phyloP scores from a whole-genome alignment of 1,140 invertebrate genomes.

The Drosophila seguyi region DNA sequence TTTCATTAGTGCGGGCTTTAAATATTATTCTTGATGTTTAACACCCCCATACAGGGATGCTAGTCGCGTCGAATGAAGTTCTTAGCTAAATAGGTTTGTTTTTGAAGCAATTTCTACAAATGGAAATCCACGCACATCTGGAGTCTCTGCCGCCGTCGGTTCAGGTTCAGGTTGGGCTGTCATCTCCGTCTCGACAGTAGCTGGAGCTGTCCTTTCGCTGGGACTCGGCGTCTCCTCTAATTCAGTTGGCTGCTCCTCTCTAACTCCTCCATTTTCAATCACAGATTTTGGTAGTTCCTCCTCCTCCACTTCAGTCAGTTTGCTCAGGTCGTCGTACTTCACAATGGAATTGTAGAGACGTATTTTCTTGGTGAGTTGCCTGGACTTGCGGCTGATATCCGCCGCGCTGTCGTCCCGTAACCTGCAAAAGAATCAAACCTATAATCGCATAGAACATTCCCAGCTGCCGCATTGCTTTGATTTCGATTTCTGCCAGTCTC shows the following conservation, averaged over 20 bases:
- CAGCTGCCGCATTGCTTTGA: slow-evolving; percentile 17
- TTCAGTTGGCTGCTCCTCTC: background rate
- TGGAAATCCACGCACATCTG: slow-evolving; percentile 76
- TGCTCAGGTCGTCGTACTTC: slow-evolving; percentile 57
- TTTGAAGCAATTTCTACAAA: slow-evolving; percentile 57
- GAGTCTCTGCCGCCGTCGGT: slow-evolving; percentile 9
- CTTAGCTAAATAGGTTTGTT: slow-evolving; percentile 36
- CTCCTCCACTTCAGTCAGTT: slow-evolving; percentile 11
- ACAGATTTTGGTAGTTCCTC: slow-evolving; percentile 17
- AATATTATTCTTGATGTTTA: background rate
- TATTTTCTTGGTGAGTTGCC: slow-evolving; percentile 58
- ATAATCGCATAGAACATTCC: slow-evolving; percentile 12
- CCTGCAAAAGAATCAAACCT: slow-evolving; percentile 56
- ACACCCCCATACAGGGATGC: slow-evolving; percentile 11
- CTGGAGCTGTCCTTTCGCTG: background rate
- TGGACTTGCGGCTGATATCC: slow-evolving; percentile 50
- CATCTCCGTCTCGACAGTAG: background rate
- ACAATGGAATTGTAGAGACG: slow-evolving; percentile 65
- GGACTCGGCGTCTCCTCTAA: background rate
- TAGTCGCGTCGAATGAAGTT: slow-evolving; percentile 26
- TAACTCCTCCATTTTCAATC: slow-evolving; percentile 4
- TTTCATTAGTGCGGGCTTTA: slow-evolving; percentile 65
- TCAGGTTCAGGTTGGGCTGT: background rate
- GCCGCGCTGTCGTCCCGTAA: slow-evolving; percentile 55
- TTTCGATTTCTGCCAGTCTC: slow-evolving; percentile 23